These are phyloP conservation scores for Rhogogaster chlorosoma DNA, from an alignment of 2,888 invertebrate genomes.

Conservation along the genomic window DNA sequence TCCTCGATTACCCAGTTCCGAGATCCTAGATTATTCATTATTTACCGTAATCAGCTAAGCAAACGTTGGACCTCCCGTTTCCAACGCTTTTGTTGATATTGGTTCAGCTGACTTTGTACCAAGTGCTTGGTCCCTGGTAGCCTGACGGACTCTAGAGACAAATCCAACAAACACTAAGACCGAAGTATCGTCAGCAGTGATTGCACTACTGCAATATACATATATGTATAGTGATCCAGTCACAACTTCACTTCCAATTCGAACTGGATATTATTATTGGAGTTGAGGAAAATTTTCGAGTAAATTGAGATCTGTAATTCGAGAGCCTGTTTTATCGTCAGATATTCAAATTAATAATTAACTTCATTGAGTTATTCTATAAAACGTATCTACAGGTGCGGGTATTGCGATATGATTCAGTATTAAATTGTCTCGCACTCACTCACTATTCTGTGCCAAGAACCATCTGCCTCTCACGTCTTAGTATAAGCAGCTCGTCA, in stretches of 20 bases:
- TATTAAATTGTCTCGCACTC: not conserved
- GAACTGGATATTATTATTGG: no score
- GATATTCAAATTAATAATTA: not conserved
- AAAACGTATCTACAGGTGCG: not conserved
- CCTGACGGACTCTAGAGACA: conserved; percentile 14
- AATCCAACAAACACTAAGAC: not conserved
- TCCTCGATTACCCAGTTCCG: not conserved
- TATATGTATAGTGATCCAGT: not conserved
- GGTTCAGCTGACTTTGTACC: conserved; percentile 3
- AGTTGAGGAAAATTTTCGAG: not conserved
- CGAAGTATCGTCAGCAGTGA: not conserved
- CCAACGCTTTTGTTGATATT: conserved; percentile 33
- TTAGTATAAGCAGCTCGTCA: conserved; percentile 6
- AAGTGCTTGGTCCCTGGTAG: not conserved
- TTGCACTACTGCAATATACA: not conserved
- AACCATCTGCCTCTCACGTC: not conserved
- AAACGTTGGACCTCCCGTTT: conserved; percentile 3
- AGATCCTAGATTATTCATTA: conserved; percentile 28
- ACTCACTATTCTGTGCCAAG: not conserved
- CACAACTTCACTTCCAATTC: not conserved
- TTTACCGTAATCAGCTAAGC: conserved; percentile 35
- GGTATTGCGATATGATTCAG: not conserved
- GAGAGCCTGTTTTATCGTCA: not conserved
- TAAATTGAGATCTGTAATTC: not conserved
- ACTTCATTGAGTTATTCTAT: not conserved